Conservation (phyloP, 2,113 vertebrate species). For the Esox niger region DNA sequence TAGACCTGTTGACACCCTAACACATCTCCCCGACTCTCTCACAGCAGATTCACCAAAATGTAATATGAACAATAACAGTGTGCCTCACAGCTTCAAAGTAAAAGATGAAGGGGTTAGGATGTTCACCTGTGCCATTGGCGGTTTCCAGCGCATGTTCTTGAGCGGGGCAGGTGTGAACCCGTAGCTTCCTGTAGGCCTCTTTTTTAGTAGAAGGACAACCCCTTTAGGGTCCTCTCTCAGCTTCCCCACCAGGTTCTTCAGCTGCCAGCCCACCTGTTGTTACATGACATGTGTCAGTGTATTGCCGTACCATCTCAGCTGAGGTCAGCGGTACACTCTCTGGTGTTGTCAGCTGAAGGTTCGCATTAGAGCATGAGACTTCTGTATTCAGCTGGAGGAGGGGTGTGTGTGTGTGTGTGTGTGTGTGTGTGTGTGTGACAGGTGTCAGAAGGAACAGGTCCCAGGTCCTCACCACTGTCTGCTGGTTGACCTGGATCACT, state of each 20-base stretch:
- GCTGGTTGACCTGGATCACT: conserved; percentile 94
- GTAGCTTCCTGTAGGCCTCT: conserved; percentile 87
- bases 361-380: too few relatives aligned
- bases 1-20: conserved; percentile 39
- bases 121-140: conserved; percentile 85
- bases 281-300: too few relatives aligned
- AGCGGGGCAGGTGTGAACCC: conserved; percentile 90
- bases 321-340: too few relatives aligned
- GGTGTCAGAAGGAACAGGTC: not conserved
- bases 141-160: conserved; percentile 97
- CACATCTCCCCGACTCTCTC: conserved; percentile 44
- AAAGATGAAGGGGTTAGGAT: conserved; percentile 7
- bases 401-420: too few relatives aligned
- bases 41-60: conserved; percentile 46
- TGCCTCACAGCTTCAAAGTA: conserved; percentile 3
- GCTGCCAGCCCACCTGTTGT: conserved; percentile 99
- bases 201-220: conserved; percentile 88
- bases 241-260: conserved; percentile 92
- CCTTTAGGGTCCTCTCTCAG: conserved; percentile 90
- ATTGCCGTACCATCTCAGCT: too few relatives aligned
- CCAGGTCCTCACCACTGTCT: conserved; percentile 87
- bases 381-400: too few relatives aligned
- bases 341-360: too few relatives aligned
- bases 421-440: too few relatives aligned
- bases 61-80: conserved; percentile 25